Evolutionary conservation across 2,797 vertebrate species (phyloP).

Genomic region (Girardinus metallicus): DNA sequence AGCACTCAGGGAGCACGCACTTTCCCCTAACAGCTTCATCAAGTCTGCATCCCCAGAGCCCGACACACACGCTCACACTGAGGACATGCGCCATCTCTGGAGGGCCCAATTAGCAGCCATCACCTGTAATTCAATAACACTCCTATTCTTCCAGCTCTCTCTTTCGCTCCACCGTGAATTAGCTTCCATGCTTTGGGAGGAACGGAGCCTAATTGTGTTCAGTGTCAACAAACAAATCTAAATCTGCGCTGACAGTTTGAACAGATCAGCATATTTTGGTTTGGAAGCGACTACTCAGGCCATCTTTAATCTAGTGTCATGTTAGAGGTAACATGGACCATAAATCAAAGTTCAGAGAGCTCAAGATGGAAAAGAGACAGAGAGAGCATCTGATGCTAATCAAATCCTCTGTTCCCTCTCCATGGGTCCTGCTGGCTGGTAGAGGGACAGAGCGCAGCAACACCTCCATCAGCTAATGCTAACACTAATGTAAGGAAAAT

Average conservation of each 20-base stretch:
- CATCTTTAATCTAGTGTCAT: constrained; percentile 15
- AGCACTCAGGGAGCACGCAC: constrained; percentile 64
- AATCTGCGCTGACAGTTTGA: constrained; percentile 40
- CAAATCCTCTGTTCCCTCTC: constrained; percentile 50
- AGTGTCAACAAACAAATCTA: constrained; percentile 40
- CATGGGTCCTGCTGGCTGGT: background rate
- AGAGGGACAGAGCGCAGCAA: constrained; percentile 1
- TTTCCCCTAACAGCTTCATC: constrained; percentile 77
- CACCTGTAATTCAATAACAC: constrained; percentile 78
- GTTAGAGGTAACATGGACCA: constrained; percentile 3
- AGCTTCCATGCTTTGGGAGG: constrained; percentile 35
- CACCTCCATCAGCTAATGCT: background rate
- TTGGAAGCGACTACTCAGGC: constrained; percentile 10
- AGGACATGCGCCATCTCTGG: constrained; percentile 51
- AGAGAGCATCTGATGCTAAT: constrained; percentile 46
- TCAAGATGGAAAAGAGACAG: constrained; percentile 26
- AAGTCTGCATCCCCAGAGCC: constrained; percentile 59
- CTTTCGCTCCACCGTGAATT: constrained; percentile 33
- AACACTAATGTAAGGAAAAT: background rate
- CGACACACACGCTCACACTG: constrained; percentile 22
- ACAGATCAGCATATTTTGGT: constrained; percentile 32
- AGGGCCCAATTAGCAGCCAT: constrained; percentile 77
- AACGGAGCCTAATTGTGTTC: constrained; percentile 28
- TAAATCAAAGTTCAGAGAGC: constrained; percentile 45
- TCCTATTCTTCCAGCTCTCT: constrained; percentile 46